phyloP scores from a whole-genome alignment of 2,113 vertebrate genomes.

The Dolichotis patagonum region DNA sequence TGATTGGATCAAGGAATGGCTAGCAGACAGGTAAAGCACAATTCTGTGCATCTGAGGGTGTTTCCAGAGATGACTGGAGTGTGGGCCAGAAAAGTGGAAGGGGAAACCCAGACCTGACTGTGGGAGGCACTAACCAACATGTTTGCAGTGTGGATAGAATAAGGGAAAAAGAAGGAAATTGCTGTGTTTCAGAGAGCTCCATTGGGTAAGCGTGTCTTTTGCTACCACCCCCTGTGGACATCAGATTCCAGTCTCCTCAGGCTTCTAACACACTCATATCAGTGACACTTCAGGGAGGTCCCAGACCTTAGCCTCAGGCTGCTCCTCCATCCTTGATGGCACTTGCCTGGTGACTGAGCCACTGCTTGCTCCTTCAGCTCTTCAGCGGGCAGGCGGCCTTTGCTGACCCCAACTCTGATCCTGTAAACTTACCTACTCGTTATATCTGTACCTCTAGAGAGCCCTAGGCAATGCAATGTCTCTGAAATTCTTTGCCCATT shows the following conservation, averaged over 20 bases:
- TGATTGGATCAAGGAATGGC: neutral
- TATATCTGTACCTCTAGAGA: neutral
- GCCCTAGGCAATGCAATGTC: neutral
- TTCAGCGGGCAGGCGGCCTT: neutral
- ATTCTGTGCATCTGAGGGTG: neutral
- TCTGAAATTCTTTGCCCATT: neutral
- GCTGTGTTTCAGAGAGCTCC: neutral
- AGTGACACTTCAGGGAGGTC: neutral
- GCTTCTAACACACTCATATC: neutral
- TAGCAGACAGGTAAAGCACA: neutral
- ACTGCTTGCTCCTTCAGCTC: neutral
- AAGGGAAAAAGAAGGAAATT: neutral
- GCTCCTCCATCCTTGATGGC: neutral
- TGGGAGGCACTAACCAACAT: neutral
- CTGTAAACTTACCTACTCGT: neutral
- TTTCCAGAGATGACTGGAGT: neutral
- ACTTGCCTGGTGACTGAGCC: neutral
- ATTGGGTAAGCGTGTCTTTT: neutral
- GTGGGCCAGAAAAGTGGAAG: neutral
- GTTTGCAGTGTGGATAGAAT: neutral
- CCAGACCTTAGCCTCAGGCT: neutral
- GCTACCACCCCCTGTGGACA: neutral
- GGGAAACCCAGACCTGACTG: neutral
- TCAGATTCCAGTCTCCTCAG: neutral
- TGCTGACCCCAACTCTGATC: neutral